phyloP scores from a whole-genome alignment of 2,797 vertebrate species.

The Muraenolepis orangiensis region DNA sequence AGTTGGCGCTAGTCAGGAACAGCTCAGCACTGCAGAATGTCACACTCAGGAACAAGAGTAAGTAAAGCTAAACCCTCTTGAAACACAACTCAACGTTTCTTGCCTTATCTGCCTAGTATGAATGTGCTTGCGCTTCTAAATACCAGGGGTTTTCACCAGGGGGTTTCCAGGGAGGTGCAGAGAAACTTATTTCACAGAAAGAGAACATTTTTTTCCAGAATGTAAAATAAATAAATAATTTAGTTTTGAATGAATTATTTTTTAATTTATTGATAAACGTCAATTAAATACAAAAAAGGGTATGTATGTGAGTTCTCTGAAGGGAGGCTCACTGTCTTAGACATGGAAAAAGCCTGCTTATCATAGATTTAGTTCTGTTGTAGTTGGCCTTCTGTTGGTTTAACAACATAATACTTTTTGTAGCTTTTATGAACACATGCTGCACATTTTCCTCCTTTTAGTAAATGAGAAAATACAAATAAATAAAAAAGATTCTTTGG shows the following conservation, averaged over 20 bases:
- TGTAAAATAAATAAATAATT: too few species aligned
- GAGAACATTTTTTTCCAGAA: too few species aligned
- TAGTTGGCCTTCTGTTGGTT: not conserved
- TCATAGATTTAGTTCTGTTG: not conserved
- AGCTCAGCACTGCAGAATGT: constrained; percentile 85
- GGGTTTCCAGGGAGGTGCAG: too few species aligned
- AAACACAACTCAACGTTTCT: not conserved
- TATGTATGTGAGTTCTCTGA: too few species aligned
- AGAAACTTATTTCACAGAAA: too few species aligned
- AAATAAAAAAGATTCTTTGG: not conserved
- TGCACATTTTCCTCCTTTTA: not conserved
- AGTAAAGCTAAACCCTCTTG: constrained; percentile 23
- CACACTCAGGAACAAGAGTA: constrained; percentile 71
- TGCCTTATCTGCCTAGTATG: not conserved
- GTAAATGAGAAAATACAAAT: not conserved
- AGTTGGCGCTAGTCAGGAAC: constrained; percentile 83
- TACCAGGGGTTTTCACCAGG: too few species aligned
- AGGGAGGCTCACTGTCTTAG: too few species aligned
- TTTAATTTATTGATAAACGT: too few species aligned
- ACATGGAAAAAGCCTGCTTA: too few species aligned
- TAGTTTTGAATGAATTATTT: too few species aligned
- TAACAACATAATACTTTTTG: not conserved
- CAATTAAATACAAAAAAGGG: too few species aligned
- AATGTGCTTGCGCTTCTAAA: too few species aligned
- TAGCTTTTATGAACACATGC: not conserved